These are phyloP conservation scores for Pyrochroa serraticornis DNA, from an alignment of 2,888 invertebrate genomes.

Conservation along the genomic window DNA sequence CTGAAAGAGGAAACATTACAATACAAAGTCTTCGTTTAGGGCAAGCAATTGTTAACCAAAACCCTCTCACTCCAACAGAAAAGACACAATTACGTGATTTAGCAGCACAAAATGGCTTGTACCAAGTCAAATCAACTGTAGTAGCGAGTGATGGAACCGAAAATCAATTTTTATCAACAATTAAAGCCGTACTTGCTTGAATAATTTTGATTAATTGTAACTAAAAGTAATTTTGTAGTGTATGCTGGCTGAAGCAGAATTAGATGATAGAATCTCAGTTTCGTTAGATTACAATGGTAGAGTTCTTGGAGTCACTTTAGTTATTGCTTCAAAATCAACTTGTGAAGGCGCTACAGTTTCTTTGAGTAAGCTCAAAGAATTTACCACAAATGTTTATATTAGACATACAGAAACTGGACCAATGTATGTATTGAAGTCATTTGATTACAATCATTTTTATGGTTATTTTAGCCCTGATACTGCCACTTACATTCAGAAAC, in stretches of 20 bases:
- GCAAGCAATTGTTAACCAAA: slow-evolving; percentile 68
- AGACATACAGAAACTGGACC: slow-evolving; percentile 84
- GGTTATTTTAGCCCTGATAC: slow-evolving; percentile 81
- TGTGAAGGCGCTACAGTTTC: slow-evolving; percentile 58
- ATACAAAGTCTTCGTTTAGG: slow-evolving; percentile 74
- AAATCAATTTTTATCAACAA: slow-evolving; percentile 74
- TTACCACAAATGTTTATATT: slow-evolving; percentile 80
- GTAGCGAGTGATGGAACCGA: slow-evolving; percentile 71
- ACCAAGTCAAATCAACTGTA: slow-evolving; percentile 74
- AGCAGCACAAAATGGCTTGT: slow-evolving; percentile 73
- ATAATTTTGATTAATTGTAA: not conserved
- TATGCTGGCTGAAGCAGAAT: slow-evolving; percentile 73
- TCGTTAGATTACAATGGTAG: slow-evolving; percentile 81
- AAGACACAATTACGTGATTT: slow-evolving; percentile 65
- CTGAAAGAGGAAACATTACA: slow-evolving; percentile 72
- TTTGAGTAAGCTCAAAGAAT: slow-evolving; percentile 59
- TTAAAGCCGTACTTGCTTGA: slow-evolving; percentile 70
- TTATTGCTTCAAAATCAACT: slow-evolving; percentile 59
- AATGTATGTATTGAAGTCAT: slow-evolving; percentile 60
- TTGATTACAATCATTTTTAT: not conserved
- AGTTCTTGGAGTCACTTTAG: slow-evolving; percentile 73
- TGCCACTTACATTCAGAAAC: slow-evolving; percentile 90
- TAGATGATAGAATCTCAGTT: slow-evolving; percentile 79
- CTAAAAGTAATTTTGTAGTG: slow-evolving; percentile 60
- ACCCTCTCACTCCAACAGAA: slow-evolving; percentile 63